Evolutionary conservation across 2,888 invertebrate species (phyloP), one percentile per base, ranked within the genome.

Genomic region (Mechanitis messenoides): DNA sequence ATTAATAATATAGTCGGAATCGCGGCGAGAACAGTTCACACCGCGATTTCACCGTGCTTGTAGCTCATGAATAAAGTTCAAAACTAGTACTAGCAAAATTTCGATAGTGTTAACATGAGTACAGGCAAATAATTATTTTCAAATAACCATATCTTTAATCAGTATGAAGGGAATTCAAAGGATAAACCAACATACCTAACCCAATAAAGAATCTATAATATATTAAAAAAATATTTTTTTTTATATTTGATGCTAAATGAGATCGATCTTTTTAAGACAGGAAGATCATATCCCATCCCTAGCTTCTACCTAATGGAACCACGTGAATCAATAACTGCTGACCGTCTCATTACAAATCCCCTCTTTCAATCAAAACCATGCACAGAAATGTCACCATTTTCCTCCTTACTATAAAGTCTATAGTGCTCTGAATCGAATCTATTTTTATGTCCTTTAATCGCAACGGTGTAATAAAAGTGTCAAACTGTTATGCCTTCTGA

Each of bases 271-370:
- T 58, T 42, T 38, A 46, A 53, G 53, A 31, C 6, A 54, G 45
- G 35, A 59, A 42, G 42, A 60, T 55, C 60, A 45, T 47, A 45
- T 45, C 63, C 58, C 71, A 68, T 60, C 69, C 64, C 71, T 74
- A 71, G 71, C 69, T 65, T 67, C 72, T 58, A 74, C 75, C 76
- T 81, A 81, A 83, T 78, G 75, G 80, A 74, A 77, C 79, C 80
- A 80, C 80, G 81, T 79, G 86, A 88, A 88, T 88, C 88, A 88
- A 88, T 88, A 88, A 84, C 84, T 83, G 83, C 86, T 86, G 87
- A 85, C 88, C 86, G 78, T 78, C 84, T 87, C 86, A 88, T 88
- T 87, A 87, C 83, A 77, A 76, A 77, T 76, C 79, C 73, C 79
- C 76, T 79, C 81, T 80, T 85, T 82, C 84, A 84, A 86, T 85